Evolutionary conservation across 2,797 vertebrate genomes (phyloP), one percentile per base, ranked within the genome.

Genomic region (Telmatherina bonti): DNA sequence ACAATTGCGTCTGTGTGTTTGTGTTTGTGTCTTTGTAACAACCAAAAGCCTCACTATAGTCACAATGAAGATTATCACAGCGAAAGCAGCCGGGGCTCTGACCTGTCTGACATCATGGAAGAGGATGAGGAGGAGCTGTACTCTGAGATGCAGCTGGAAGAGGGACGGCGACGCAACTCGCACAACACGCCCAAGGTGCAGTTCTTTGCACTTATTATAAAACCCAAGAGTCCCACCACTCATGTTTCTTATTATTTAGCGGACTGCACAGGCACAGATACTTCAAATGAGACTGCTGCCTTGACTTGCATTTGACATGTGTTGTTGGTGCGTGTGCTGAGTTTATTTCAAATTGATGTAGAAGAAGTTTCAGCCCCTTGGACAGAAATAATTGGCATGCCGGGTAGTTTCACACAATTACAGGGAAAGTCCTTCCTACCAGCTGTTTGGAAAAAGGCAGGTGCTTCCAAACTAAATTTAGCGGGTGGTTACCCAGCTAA

Each of bases 61-160:
- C 96, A 96, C 26, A 96, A 95, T 67, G 97, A 99, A 38, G 97
- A 97, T 62, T 97, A 97, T 90, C 96, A 97, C 64, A 98, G 97
- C 0, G 97, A 99, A 84, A 99, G 98, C 95, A 99, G 98, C 92
- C 94, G 96, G 13, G 97, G 98, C 55, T 99, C 97, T 0, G 97
- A 99, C 93, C 92, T 99, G 72, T 99, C 98, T 0, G 98, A 99
- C 93, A 99, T 99, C 88, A 95, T 98, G 96, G 98, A 99, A 89
- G 98, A 99, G 88, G 98, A 99, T 12, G 98, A 99, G 93, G 98
- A 99, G 81, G 98, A 99, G 88, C 95, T 99, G 24, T 97, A 95
- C 93, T 98, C 96, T 0, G 97, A 99, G 93, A 99, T 98, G 96
- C 96, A 98, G 90, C 94, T 96, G 90, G 97, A 98, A 84, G 97